Evolutionary conservation across 2,888 invertebrate genomes (phyloP), one percentile per base, ranked within the genome.

Genomic region (Drosophila kambysellisi): DNA sequence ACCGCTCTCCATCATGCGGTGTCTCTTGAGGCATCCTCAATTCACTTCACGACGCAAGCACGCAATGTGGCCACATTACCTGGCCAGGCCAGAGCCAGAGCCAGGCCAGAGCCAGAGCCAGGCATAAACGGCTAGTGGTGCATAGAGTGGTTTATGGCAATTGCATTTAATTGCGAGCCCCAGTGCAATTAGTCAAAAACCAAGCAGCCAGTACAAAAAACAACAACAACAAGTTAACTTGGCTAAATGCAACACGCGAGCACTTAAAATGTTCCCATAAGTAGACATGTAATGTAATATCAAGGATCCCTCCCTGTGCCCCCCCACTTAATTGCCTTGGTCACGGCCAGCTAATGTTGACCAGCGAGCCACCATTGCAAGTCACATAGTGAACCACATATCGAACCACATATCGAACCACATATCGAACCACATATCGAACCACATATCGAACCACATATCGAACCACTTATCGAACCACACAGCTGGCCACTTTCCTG

Each of bases 141-240:
- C 8, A 37, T 51, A 58, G 46, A 46, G 46, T 46, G 46, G 46
- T 29, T 46, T 46, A 46, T 54, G 52, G 71, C 77, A 76, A 78
- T 80, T 78, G 78, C 78, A 78, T 71, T 80, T 78, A 80, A 80
- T 80, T 80, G 68, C 71, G 30, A 71, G 66, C 60, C 72, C 70
- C 79, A 78, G 70, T 83, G 89, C 79, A 84, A 84, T 84, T 84
- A 86, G 87, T 81, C 78, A 76, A 83, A 79, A 74, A 77, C 72
- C 68, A 64, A 63, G 33, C 57, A 58, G 35, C 61, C 58, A 54
- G 48, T 35, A 29, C 33, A 43, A 37, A 65, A 29, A 50, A 63
- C 30, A 70, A 17, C 58, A 66, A 54, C 64, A 43, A 43, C 56
- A 66, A 61, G 57, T 54, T 25, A 64, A 59, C 39, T 68, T 62